Evolutionary conservation across 1,140 invertebrate species (phyloP).

Genomic region (Belonocnema kinseyi): DNA sequence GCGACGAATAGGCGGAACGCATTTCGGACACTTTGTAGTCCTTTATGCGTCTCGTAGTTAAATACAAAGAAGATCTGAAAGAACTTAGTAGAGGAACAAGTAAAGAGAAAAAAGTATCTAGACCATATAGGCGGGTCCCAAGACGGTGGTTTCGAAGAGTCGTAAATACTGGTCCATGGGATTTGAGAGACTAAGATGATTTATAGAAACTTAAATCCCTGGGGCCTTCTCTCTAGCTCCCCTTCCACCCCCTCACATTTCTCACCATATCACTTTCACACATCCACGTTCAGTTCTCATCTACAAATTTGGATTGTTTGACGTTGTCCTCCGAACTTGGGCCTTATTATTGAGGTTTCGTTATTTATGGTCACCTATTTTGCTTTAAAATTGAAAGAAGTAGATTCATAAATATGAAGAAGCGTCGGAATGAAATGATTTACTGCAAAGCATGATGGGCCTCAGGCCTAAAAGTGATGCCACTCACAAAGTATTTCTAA

Average conservation of each 20-base stretch:
- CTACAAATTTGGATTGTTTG: neutral
- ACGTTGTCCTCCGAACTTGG: neutral
- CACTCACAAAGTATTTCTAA: constrained; percentile 13
- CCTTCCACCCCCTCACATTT: constrained; percentile 34
- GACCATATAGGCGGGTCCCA: constrained; percentile 54
- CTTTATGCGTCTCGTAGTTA: constrained; percentile 68
- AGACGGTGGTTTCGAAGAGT: constrained; percentile 62
- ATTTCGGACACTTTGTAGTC: constrained; percentile 68
- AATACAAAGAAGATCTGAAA: constrained; percentile 67
- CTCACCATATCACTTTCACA: constrained; percentile 11
- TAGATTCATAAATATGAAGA: neutral
- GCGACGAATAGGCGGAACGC: constrained; percentile 56
- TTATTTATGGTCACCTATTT: neutral
- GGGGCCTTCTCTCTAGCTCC: constrained; percentile 45
- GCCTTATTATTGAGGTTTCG: neutral
- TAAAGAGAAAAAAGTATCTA: constrained; percentile 44
- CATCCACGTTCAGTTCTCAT: neutral
- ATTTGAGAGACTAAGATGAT: constrained; percentile 72
- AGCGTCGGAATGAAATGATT: neutral
- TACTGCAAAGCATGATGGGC: neutral
- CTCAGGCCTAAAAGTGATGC: neutral
- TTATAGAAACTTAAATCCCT: constrained; percentile 74
- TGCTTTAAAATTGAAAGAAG: neutral
- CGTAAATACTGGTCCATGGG: constrained; percentile 72
- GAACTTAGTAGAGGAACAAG: constrained; percentile 36